Conservation (phyloP, 2,113 vertebrate species). For the Seriola rivoliana region DNA sequence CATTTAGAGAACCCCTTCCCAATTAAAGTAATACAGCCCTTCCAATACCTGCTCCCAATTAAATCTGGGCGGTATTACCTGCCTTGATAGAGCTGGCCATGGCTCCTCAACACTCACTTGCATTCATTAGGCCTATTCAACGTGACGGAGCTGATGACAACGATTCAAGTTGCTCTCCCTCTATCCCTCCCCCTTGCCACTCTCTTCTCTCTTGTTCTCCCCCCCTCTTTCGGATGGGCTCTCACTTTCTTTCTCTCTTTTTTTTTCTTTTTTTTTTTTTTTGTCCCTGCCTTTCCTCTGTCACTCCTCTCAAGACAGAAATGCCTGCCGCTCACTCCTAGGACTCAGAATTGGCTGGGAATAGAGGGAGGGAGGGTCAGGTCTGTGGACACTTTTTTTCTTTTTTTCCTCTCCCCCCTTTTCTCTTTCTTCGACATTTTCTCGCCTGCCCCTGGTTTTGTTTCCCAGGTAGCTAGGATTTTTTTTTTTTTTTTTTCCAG, state of each 20-base stretch:
- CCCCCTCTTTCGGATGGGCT: constrained; percentile 62
- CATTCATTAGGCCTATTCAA: constrained; percentile 99
- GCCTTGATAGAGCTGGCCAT: constrained; percentile 94
- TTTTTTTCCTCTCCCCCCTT: constrained; percentile 7
- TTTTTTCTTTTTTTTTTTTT: constrained; percentile 41
- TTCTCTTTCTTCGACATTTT: constrained; percentile 70
- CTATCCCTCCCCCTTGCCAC: constrained; percentile 83
- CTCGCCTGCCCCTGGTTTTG: constrained; percentile 79
- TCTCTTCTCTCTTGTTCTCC: constrained; percentile 71
- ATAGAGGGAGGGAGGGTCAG: constrained; percentile 72
- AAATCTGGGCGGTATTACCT: constrained; percentile 98
- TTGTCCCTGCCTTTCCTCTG: constrained; percentile 59
- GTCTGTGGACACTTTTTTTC: constrained; percentile 55
- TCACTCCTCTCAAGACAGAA: constrained; percentile 73
- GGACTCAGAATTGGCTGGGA: constrained; percentile 73
- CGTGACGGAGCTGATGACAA: constrained; percentile 93
- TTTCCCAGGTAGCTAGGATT: constrained; percentile 80
- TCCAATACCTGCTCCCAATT: constrained; percentile 99
- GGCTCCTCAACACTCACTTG: constrained; percentile 87
- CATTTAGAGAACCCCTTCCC: constrained; percentile 93
- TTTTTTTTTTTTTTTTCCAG: constrained; percentile 55
- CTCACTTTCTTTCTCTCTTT: constrained; percentile 68
- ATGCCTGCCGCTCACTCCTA: constrained; percentile 74
- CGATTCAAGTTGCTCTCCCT: constrained; percentile 91
- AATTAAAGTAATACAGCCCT: constrained; percentile 99